Evolutionary conservation across 2,113 vertebrate species (phyloP), one percentile per base, ranked within the genome.

Genomic region (Ranitomeya variabilis): DNA sequence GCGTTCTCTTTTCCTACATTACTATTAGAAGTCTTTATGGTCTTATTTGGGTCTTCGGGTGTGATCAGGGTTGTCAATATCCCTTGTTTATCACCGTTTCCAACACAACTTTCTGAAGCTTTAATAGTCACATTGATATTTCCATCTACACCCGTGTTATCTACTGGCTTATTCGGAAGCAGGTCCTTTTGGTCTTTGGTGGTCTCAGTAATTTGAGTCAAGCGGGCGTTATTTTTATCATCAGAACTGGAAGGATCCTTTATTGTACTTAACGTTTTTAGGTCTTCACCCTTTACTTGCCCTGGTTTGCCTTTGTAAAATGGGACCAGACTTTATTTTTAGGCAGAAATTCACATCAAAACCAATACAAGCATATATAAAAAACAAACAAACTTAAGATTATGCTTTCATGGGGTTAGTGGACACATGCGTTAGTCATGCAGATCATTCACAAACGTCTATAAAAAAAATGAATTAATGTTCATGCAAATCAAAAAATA

Each of bases 251-350:
- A 21, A 10, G 19, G 13, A 21, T 67, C 60, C 7, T 54, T 87
- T 59, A 31, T 7, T 12, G 18, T 55, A 78, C 21, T 19, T 73
- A 91, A n/a, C 15, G 89, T 89, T 67, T 84, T 93, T 90, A 52
- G 90, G 87, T 92, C 86, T 93, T 79, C 94, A 91, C 88, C 91
- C 85, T 60, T 91, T 92, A 93, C 90, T 85, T 88, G 92, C 87
- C 78, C 89, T 94, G 88, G 91, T 92, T 95, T 91, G 64, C 92
- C 96, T 97, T 92, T 69, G 85, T 91, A 92, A 91, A 59, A 91
- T 0, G 14, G 16, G 1, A 86, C 91, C n/a, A 92, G 88, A 14
- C 57, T 88, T 18, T 45, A 78, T 21, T 59, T 89, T 76, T 69
- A 77, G 45, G 6, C 83, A 45, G 64, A 45, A 45, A 23, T 51